Evolutionary conservation across 2,797 vertebrate species (phyloP), one percentile per base, ranked within the genome.

Genomic region (Streptopelia turtur): DNA sequence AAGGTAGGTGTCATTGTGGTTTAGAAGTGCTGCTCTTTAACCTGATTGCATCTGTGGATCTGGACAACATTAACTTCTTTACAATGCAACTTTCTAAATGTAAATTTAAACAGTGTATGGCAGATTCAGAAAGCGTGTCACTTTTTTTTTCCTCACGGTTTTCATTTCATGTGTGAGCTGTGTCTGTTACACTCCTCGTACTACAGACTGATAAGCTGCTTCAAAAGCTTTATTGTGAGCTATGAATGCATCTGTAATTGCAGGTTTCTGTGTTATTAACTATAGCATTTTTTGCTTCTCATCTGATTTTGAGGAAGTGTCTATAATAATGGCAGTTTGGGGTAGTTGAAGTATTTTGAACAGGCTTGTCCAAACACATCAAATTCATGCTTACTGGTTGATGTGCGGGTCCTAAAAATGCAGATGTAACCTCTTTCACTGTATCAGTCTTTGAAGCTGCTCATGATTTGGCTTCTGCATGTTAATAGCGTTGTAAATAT

Each of bases 1-100:
- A 98, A 99, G 98, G 99, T 99, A 99, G 82, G 98, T 98, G 89
- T 86, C 64, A 27, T 28, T 71, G 49, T 79, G 31, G 25, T 90
- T 93, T 37, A 9, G 76, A 91, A 93, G 47, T 49, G 74, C 43
- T 88, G 11, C 60, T 84, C 21, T 69, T 64, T 50, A 53, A 75
- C 55, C 20, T 74, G 71, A 28, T 89, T 77, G 33, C 33, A 24
- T 50, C 50, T 80, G 14, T 84, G 47, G 63, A 27, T 22, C 0
- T 72, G 64, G 63, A 91, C 31, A 76, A 27, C 3, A 16, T 37
- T 39, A 7, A 27, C 52, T 76, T 45, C n/a, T 90, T 83, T 59
- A 39, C 27, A 41, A 8, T 25, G 13, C 31, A 24, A 0, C 81
- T 81, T 87, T 61, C 16, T 47, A 50, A 50, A n/a, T 43, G 30